Evolutionary conservation across 1,140 invertebrate species (phyloP).

Genomic region (Drosophila watanabei): DNA sequence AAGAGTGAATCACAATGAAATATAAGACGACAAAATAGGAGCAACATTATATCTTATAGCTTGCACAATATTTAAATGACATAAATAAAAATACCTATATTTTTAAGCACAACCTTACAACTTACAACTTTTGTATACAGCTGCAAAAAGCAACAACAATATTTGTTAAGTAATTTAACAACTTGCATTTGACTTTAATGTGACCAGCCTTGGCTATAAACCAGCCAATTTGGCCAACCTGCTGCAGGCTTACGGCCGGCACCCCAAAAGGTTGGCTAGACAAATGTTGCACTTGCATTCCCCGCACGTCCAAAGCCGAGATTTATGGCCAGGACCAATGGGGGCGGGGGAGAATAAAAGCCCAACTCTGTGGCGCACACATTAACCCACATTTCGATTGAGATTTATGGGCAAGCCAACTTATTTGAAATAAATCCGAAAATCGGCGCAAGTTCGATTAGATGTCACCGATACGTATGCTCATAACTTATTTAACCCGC

Average conservation of each 20-base stretch:
- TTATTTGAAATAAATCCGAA: constrained; percentile 27
- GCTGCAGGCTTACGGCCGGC: constrained; percentile 8
- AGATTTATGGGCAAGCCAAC: constrained; percentile 35
- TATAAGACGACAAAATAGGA: too few species aligned
- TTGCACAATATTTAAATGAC: too few species aligned
- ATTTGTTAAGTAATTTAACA: constrained; percentile 2
- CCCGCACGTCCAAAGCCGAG: background rate
- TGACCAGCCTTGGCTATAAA: background rate
- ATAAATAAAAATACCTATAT: too few species aligned
- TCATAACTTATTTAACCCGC: constrained; percentile 34
- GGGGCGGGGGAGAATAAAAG: constrained; percentile 4
- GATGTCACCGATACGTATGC: constrained; percentile 16
- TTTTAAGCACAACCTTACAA: too few species aligned
- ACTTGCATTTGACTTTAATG: background rate
- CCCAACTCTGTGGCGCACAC: constrained; percentile 21
- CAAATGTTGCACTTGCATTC: constrained; percentile 58
- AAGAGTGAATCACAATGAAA: too few species aligned
- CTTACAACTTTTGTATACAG: background rate
- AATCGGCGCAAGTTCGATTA: constrained; percentile 9
- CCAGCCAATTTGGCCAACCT: background rate
- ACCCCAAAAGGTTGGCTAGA: constrained; percentile 46
- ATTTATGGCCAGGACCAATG: constrained; percentile 40
- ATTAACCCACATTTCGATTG: constrained; percentile 50
- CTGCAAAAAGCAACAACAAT: background rate
- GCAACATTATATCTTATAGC: too few species aligned